Conservation (phyloP, 2,888 invertebrate species). For the Portevinia maculata region DNA sequence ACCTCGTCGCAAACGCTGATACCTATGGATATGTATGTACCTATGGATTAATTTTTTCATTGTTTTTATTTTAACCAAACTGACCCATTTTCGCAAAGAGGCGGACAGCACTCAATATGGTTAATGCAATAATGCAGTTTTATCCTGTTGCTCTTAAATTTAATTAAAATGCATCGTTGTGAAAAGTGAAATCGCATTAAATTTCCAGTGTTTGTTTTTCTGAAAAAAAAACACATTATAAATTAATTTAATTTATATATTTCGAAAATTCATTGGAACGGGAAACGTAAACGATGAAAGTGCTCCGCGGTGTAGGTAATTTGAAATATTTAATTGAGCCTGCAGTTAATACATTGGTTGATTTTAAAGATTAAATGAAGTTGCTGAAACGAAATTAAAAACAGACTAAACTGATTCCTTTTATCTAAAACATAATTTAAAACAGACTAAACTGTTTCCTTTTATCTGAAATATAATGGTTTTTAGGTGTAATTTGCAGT, state of each 20-base stretch:
- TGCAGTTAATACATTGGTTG: no score
- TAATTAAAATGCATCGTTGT: slow-evolving; percentile 62
- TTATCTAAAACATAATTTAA: no score
- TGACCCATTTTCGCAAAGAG: slow-evolving; percentile 50
- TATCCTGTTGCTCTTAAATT: slow-evolving; percentile 62
- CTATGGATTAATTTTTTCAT: not conserved
- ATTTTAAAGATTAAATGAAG: no score
- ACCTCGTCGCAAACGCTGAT: slow-evolving; percentile 21
- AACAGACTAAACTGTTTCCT: no score
- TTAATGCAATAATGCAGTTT: slow-evolving; percentile 67
- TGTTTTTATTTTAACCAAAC: slow-evolving; percentile 28
- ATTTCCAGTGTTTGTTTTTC: slow-evolving; percentile 18
- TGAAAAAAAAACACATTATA: not conserved
- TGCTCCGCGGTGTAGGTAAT: no score
- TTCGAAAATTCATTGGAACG: no score
- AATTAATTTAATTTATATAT: slow-evolving; percentile 9
- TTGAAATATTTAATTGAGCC: no score
- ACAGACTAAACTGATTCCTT: no score
- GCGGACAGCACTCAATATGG: slow-evolving; percentile 13
- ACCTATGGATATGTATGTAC: slow-evolving; percentile 30
- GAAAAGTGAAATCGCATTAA: slow-evolving; percentile 39
- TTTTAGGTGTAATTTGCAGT: no score
- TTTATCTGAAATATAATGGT: no score
- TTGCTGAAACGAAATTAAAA: no score
- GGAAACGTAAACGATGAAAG: no score